phyloP scores from a whole-genome alignment of 1,140 invertebrate species.

The Brachystomella parvula region DNA sequence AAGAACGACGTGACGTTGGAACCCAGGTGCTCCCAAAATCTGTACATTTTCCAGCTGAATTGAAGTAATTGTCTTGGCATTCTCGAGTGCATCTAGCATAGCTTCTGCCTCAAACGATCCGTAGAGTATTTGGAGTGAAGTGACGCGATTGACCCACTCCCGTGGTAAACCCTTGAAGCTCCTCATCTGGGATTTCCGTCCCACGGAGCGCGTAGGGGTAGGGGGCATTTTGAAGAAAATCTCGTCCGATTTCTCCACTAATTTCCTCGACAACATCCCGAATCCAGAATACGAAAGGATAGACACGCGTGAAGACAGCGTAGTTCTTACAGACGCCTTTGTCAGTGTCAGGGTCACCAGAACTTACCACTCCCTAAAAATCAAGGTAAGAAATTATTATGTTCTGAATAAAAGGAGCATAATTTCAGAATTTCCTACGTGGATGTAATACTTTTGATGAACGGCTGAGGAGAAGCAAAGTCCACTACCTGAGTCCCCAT shows the following conservation, averaged over 20 bases:
- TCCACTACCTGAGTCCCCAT: constrained; percentile 10
- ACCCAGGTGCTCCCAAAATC: background rate
- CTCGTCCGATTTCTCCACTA: constrained; percentile 3
- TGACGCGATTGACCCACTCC: background rate
- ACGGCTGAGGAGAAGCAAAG: background rate
- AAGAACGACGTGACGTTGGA: background rate
- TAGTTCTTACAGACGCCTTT: constrained; percentile 8
- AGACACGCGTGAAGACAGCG: constrained; percentile 10
- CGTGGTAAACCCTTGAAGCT: background rate
- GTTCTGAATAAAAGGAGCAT: background rate
- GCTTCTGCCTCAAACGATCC: background rate
- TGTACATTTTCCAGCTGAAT: background rate
- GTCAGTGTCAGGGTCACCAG: constrained; percentile 2
- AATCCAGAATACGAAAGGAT: constrained; percentile 12
- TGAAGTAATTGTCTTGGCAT: background rate
- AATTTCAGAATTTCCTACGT: background rate
- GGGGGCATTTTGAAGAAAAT: background rate
- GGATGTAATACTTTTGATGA: constrained; percentile 6
- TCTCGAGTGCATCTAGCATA: background rate
- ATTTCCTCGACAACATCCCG: constrained; percentile 11
- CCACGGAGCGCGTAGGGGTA: constrained; percentile 7
- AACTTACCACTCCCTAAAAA: constrained; percentile 13
- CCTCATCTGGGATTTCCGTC: background rate
- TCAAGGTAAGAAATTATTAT: background rate
- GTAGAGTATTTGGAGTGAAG: background rate